Evolutionary conservation across 2,797 vertebrate species (phyloP).

Genomic region (Alcedo atthis): DNA sequence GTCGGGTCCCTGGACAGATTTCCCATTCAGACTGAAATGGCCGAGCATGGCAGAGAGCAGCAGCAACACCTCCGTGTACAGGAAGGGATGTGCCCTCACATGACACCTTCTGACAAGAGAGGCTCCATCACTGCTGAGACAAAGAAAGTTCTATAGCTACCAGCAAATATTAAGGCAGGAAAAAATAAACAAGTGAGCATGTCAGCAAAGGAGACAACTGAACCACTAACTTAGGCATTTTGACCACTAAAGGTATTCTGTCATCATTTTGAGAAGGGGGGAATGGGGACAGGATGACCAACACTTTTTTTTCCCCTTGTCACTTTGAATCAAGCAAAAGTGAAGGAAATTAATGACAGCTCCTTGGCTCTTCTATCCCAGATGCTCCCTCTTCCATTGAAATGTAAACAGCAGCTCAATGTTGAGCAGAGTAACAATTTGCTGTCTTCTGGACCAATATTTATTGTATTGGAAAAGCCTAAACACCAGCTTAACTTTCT

Average conservation of each 20-base stretch:
- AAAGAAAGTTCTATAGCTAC: neutral
- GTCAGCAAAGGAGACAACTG: neutral
- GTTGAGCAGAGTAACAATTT: neutral
- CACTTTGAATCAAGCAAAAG: neutral
- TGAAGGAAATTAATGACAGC: neutral
- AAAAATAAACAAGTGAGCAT: neutral
- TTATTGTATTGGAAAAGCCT: neutral
- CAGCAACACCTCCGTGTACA: conserved; percentile 59
- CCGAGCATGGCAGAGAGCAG: conserved; percentile 18
- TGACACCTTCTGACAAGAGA: neutral
- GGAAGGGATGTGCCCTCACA: neutral
- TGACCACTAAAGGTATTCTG: neutral
- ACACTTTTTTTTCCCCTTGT: accelerated
- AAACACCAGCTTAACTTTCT: neutral
- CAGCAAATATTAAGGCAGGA: neutral
- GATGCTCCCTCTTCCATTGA: neutral
- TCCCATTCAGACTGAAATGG: conserved; percentile 76
- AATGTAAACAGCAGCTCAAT: neutral
- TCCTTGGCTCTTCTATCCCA: neutral
- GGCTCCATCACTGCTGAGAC: neutral
- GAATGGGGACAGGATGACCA: neutral
- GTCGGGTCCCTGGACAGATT: conserved; percentile 76
- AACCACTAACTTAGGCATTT: neutral
- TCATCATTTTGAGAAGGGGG: neutral
- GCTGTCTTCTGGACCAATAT: neutral